Evolutionary conservation across 2,888 invertebrate genomes (phyloP).

Genomic region (Druceiella hillmani): DNA sequence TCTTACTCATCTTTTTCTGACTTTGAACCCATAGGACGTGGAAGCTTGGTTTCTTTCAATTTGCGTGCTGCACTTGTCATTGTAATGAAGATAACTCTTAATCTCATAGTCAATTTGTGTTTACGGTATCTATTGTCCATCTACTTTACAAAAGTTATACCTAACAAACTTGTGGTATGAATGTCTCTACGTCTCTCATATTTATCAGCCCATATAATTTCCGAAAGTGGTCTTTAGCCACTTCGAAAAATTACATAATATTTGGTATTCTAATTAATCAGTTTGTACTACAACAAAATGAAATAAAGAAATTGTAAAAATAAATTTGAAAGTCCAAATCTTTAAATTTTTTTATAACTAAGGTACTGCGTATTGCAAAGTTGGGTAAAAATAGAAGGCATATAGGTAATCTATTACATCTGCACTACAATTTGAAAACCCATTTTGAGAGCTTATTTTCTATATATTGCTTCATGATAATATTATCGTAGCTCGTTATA

Average conservation of each 20-base stretch:
- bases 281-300: constrained; percentile 14
- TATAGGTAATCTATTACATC: constrained; percentile 13
- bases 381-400: no score
- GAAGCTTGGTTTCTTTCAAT: no score
- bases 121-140: no score
- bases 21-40: no score
- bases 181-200: constrained; percentile 11
- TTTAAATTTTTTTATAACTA: constrained; percentile 8
- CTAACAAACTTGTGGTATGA: constrained; percentile 9
- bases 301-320: constrained; percentile 15
- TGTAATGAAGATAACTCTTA: no score
- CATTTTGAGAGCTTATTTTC: constrained; percentile 15
- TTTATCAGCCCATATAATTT: constrained; percentile 11
- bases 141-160: no score
- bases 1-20: no score
- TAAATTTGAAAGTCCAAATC: constrained; percentile 15
- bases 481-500: no score
- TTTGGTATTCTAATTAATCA: constrained; percentile 9
- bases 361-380: constrained; percentile 17
- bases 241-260: constrained; percentile 11
- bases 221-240: constrained; percentile 10
- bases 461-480: no score
- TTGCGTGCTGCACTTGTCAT: no score
- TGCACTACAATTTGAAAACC: constrained; percentile 20
- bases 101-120: no score